Conservation (phyloP, 2,113 vertebrate species). For the Phocoena sinus region DNA sequence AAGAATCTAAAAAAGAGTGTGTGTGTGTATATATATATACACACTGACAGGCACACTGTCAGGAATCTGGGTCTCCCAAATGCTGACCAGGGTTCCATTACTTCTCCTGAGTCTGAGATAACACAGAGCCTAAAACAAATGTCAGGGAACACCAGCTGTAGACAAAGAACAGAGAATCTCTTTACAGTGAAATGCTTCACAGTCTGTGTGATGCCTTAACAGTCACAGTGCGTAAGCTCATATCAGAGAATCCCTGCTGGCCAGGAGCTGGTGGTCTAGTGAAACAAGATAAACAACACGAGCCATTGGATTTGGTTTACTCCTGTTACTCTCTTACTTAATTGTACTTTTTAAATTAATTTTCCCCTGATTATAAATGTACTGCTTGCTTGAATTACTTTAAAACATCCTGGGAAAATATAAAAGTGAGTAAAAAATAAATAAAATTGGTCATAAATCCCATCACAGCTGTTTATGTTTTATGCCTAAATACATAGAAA, state of each 20-base stretch:
- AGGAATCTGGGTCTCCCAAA: background rate
- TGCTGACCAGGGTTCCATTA: background rate
- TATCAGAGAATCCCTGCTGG: background rate
- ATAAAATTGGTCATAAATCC: background rate
- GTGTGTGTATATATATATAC: accelerated
- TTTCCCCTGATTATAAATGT: background rate
- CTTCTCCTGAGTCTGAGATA: background rate
- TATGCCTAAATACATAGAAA: background rate
- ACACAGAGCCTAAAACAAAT: background rate
- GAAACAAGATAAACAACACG: background rate
- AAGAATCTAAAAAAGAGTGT: background rate
- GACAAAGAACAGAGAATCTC: background rate
- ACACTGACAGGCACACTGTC: background rate
- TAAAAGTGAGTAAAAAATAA: background rate
- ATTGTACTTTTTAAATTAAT: slow-evolving; percentile 15
- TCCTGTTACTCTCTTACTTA: background rate
- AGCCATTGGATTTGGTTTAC: background rate
- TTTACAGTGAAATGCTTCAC: too few relatives aligned
- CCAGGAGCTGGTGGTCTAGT: background rate
- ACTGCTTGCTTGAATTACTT: background rate
- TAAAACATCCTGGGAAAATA: background rate
- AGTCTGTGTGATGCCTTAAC: background rate
- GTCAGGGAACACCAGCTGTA: background rate
- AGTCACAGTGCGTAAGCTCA: background rate
- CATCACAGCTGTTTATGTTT: background rate